Evolutionary conservation across 2,113 vertebrate genomes (phyloP), one percentile per base, ranked within the genome.

Genomic region (Ptilorrhoa leucosticta): DNA sequence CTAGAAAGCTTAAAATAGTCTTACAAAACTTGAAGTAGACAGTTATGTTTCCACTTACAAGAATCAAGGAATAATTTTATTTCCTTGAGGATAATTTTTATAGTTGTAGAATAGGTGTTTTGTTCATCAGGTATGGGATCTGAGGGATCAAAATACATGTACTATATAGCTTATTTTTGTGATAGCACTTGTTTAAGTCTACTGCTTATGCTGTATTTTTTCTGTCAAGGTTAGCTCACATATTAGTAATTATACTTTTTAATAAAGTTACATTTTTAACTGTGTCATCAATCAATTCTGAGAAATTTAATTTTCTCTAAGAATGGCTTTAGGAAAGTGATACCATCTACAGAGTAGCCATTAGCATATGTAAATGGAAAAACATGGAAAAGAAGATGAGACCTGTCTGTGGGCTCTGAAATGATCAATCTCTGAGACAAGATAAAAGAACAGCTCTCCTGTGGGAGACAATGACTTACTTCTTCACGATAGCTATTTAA

Each of bases 321-420:
- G 79, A 86, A 45, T 95, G 48, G 57, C 86, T 95, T 94, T 92
- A 95, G 77, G 82, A 95, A 87, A 77, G 57, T 37, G n/a, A 70
- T 76, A 82, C 75, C 48, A 76, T 94, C 75, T 87, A 91, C 72
- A 82, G 78, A 90, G 66, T 54, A 91, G 9, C 85, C 68, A 96
- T 96, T 96, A 94, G 58, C 93, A 93, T 90, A 96, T 88, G 78
- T 95, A 97, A 96, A 96, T 96, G 93, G 31, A 60, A 93, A 94
- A 96, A 95, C 90, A 92, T 53, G 85, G 85, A 84, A 95, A 96
- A 93, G 86, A 97, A 89, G 87, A 96, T 93, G 93, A 91, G 83
- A 93, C 48, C 70, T 94, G 92, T 95, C 88, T 94, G 82, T 75
- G 65, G 50, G 57, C 77, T 84, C 63, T 90, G 76, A 88, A 96